These are phyloP conservation scores for Brachyistius frenatus DNA, from an alignment of 2,113 vertebrate species.

Conservation along the genomic window DNA sequence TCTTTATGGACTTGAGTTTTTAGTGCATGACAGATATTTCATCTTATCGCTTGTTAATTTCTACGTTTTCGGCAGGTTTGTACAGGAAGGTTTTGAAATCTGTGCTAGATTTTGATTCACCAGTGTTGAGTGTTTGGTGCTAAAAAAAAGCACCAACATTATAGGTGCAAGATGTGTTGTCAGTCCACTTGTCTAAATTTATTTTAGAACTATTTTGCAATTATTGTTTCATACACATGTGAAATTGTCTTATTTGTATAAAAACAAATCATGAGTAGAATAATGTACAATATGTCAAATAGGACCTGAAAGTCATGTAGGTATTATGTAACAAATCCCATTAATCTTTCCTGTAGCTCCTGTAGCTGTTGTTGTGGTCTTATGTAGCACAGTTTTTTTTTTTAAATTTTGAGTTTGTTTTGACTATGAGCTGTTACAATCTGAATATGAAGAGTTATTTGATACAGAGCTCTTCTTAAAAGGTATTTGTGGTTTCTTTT, in stretches of 20 bases:
- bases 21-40: conserved; percentile 8
- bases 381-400: conserved; percentile 25
- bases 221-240: neutral
- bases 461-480: conserved; percentile 14
- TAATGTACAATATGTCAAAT: neutral
- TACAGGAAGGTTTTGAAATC: neutral
- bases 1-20: conserved; percentile 19
- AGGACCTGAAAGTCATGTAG: conserved; percentile 1
- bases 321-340: conserved; percentile 13
- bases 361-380: neutral
- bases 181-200: neutral
- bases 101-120: neutral
- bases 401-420: conserved; percentile 3
- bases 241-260: neutral
- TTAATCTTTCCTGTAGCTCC: neutral
- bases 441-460: conserved; percentile 20
- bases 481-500: conserved; percentile 13
- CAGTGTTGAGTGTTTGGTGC: neutral
- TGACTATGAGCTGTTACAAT: conserved; percentile 42
- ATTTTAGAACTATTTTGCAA: neutral
- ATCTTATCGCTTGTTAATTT: conserved; percentile 13
- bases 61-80: conserved; percentile 7
- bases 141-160: conserved; percentile 1
- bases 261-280: neutral
- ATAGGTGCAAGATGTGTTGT: neutral